Percentiles rank a stretch among this genome's conserved stretches.
phyloP scores from a whole-genome alignment of 2,797 vertebrate species.

The Pseudochirops corinnae region DNA sequence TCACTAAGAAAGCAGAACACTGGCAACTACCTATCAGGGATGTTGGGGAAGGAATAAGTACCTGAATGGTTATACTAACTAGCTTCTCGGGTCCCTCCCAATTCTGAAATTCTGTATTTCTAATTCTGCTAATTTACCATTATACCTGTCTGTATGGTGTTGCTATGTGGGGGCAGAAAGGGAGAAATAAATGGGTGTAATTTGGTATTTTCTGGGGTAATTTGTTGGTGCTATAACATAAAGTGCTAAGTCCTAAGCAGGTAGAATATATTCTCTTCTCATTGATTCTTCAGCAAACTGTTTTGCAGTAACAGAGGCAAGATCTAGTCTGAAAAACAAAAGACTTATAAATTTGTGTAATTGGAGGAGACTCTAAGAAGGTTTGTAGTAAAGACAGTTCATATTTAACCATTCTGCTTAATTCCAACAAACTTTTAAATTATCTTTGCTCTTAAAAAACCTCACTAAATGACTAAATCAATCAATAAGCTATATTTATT shows the following conservation, averaged over 20 bases:
- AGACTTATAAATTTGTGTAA: neutral
- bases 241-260: neutral
- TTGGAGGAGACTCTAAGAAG: neutral
- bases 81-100: neutral
- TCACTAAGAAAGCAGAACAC: neutral
- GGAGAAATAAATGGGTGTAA: neutral
- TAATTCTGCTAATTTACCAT: neutral
- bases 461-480: neutral
- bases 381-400: neutral
- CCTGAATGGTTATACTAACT: neutral
- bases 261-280: neutral
- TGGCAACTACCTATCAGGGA: neutral
- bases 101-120: neutral
- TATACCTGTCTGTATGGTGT: neutral
- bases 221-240: neutral
- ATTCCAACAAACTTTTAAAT: neutral
- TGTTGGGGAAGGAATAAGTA: neutral
- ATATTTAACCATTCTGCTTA: rapidly evolving
- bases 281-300: neutral
- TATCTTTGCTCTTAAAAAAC: neutral
- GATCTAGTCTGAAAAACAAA: neutral
- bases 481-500: neutral
- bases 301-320: neutral
- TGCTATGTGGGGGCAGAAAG: neutral
- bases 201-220: neutral